A percentile compares a stretch with the other conserved stretches of the same genome.
Evolutionary conservation across 2,888 invertebrate species (phyloP).

Genomic region (Tiliacea citrago): DNA sequence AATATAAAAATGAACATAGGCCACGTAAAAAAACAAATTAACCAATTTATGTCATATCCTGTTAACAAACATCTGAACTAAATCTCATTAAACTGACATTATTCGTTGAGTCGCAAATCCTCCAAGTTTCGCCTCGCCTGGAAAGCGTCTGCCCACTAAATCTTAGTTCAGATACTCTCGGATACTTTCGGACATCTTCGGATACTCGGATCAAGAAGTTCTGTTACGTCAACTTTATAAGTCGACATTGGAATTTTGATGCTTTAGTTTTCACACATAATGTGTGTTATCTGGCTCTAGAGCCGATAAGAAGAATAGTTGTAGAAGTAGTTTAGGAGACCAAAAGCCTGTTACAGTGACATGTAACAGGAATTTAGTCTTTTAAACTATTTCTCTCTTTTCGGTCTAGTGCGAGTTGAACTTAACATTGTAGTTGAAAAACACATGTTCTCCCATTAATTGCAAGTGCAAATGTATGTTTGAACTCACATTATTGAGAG

Average conservation of each 20-base stretch:
- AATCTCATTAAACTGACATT: constrained; percentile 58
- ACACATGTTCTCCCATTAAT: too few relatives aligned
- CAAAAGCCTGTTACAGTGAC: too few relatives aligned
- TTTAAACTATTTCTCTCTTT: too few relatives aligned
- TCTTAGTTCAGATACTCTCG: constrained; percentile 57
- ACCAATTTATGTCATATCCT: constrained; percentile 8
- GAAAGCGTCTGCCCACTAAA: constrained; percentile 57
- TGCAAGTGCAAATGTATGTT: too few relatives aligned
- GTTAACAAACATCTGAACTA: constrained; percentile 24
- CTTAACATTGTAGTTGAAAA: too few relatives aligned
- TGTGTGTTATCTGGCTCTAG: constrained; percentile 31
- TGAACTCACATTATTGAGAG: too few relatives aligned
- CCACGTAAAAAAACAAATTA: not conserved
- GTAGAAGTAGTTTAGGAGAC: not conserved
- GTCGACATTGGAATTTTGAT: constrained; percentile 58
- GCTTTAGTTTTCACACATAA: constrained; percentile 38
- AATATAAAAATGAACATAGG: not conserved
- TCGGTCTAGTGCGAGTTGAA: too few relatives aligned
- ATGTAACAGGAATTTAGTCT: too few relatives aligned
- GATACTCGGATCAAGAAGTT: constrained; percentile 54
- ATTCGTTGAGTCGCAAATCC: constrained; percentile 52
- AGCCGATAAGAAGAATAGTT: not conserved
- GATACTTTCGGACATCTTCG: constrained; percentile 53
- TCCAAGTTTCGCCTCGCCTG: constrained; percentile 35
- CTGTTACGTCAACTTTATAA: constrained; percentile 50